Conservation (phyloP, 2,113 vertebrate genomes). For the Butorides virescens region DNA sequence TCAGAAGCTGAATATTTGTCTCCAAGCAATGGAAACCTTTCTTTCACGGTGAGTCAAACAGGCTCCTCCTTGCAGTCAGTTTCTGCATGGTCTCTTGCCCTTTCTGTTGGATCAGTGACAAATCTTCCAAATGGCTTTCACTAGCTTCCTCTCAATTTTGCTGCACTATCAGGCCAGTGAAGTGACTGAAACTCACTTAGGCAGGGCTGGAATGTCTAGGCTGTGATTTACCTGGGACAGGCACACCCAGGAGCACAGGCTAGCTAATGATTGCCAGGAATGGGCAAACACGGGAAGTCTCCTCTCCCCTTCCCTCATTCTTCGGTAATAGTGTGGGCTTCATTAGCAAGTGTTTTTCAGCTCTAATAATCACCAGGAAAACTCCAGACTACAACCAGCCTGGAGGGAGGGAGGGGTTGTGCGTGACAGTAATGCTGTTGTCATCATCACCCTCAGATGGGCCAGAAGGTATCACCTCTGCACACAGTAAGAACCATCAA, state of each 20-base stretch:
- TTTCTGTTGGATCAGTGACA: neutral
- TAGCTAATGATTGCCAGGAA: constrained; percentile 31
- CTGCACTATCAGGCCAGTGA: neutral
- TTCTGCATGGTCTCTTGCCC: neutral
- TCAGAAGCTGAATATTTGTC: neutral
- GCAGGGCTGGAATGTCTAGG: neutral
- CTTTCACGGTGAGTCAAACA: neutral
- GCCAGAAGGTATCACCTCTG: neutral
- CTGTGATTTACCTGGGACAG: constrained; percentile 15
- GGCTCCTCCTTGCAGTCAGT: neutral
- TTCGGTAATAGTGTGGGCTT: neutral
- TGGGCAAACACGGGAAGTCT: neutral
- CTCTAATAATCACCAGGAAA: constrained; percentile 10
- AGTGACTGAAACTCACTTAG: constrained; percentile 10
- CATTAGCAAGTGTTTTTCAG: constrained; percentile 12
- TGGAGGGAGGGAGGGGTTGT: neutral
- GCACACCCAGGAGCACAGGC: neutral
- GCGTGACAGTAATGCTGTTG: neutral
- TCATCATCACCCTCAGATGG: neutral
- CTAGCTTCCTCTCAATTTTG: neutral
- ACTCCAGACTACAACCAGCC: neutral
- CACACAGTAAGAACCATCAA: neutral
- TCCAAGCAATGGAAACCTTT: neutral
- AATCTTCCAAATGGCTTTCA: neutral
- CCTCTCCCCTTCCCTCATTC: neutral